These are phyloP conservation scores for Tetragonula clypearis DNA, from an alignment of 1,140 invertebrate species.

Conservation along the genomic window DNA sequence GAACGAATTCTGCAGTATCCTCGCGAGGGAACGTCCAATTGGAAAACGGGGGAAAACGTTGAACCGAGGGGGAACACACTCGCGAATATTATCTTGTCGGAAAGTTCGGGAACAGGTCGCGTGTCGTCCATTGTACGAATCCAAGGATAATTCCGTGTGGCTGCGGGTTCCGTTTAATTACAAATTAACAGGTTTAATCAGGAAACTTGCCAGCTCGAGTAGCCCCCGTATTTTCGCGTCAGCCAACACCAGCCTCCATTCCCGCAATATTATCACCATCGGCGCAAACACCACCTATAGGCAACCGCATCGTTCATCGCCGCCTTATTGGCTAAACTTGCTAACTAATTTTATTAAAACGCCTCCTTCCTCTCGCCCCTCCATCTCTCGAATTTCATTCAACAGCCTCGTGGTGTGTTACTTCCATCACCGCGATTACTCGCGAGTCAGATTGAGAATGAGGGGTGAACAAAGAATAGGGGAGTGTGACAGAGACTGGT, in stretches of 20 bases:
- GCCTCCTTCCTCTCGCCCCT: neutral
- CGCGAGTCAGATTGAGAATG: neutral
- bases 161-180: slow-evolving; percentile 70
- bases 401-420: neutral
- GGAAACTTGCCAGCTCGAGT: slow-evolving; percentile 71
- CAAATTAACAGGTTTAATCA: slow-evolving; percentile 76
- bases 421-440: neutral
- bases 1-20: too few relatives aligned
- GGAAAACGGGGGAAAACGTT: neutral
- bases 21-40: neutral
- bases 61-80: neutral
- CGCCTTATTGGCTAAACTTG: slow-evolving; percentile 71
- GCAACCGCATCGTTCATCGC: slow-evolving; percentile 66
- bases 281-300: slow-evolving; percentile 56
- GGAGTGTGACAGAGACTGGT: too few relatives aligned
- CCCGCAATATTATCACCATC: slow-evolving; percentile 71
- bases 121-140: slow-evolving; percentile 40
- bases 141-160: slow-evolving; percentile 36
- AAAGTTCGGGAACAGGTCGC: slow-evolving; percentile 18
- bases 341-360: slow-evolving; percentile 76
- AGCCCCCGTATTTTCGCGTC: slow-evolving; percentile 70
- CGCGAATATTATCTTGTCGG: slow-evolving; percentile 5
- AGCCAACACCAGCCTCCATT: slow-evolving; percentile 52
- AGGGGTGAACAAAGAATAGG: neutral
- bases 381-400: slow-evolving; percentile 11